Evolutionary conservation across 1,140 invertebrate species (phyloP).

Genomic region (Caerostris darwini): DNA sequence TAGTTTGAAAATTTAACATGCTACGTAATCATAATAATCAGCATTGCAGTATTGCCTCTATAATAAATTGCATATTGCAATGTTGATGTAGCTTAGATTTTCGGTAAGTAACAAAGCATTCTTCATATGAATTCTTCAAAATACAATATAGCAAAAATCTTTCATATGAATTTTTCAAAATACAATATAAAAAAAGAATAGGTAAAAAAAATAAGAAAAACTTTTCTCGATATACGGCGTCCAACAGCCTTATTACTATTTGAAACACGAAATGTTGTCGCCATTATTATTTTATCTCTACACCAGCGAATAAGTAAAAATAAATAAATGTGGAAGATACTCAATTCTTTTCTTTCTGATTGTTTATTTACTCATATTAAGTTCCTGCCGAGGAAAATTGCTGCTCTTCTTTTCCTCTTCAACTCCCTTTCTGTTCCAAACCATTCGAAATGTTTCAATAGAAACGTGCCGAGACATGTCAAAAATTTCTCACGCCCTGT

Average conservation of each 20-base stretch:
- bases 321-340: neutral
- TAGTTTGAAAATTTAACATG: too few relatives aligned
- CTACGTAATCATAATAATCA: too few relatives aligned
- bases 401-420: neutral
- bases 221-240: too few relatives aligned
- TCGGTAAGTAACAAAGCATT: too few relatives aligned
- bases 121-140: too few relatives aligned
- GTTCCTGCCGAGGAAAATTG: neutral
- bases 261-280: neutral
- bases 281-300: neutral
- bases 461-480: constrained; percentile 66
- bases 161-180: too few relatives aligned
- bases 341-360: neutral
- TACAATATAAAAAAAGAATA: too few relatives aligned
- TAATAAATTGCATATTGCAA: too few relatives aligned
- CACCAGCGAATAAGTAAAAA: neutral
- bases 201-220: too few relatives aligned
- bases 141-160: too few relatives aligned
- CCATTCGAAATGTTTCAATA: constrained; percentile 70
- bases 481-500: constrained; percentile 68
- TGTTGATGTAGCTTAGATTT: too few relatives aligned
- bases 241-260: neutral
- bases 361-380: constrained; percentile 66
- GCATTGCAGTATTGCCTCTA: too few relatives aligned
- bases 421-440: constrained; percentile 15